phyloP scores from a whole-genome alignment of 1,140 invertebrate genomes.

The Drosophila chauvacae region DNA sequence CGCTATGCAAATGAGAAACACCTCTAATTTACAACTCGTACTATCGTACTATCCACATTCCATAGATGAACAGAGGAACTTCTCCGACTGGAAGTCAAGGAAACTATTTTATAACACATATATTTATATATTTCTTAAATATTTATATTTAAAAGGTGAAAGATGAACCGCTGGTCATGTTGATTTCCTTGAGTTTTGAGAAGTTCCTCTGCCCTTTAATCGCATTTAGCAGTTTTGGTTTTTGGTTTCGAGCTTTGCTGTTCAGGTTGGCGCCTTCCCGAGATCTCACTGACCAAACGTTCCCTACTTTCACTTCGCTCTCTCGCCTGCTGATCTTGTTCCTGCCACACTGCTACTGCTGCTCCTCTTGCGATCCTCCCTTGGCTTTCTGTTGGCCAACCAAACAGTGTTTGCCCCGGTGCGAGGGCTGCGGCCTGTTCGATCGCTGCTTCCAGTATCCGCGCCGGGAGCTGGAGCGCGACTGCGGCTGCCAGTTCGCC shows the following conservation, averaged over 20 bases:
- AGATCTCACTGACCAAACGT: slow-evolving; percentile 77
- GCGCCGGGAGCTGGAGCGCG: slow-evolving; percentile 89
- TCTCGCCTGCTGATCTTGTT: slow-evolving; percentile 57
- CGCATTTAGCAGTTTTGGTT: slow-evolving; percentile 42
- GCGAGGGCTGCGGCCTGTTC: slow-evolving; percentile 92
- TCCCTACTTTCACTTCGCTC: slow-evolving; percentile 66
- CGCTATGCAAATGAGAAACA: slow-evolving; percentile 44
- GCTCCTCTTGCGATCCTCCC: slow-evolving; percentile 16
- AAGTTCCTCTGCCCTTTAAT: slow-evolving; percentile 16
- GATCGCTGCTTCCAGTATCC: slow-evolving; percentile 93
- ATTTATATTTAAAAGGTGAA: not conserved
- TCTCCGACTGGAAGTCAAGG: not conserved
- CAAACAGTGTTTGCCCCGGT: slow-evolving; percentile 80
- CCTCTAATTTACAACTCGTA: slow-evolving; percentile 38
- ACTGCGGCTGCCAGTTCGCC: slow-evolving; percentile 94
- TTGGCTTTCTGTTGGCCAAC: slow-evolving; percentile 1
- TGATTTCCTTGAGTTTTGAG: not conserved
- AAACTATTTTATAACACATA: not conserved
- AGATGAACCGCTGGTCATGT: not conserved
- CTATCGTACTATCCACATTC: slow-evolving; percentile 36
- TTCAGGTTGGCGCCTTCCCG: slow-evolving; percentile 60
- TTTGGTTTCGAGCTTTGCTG: slow-evolving; percentile 69
- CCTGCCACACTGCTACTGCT: slow-evolving; percentile 35
- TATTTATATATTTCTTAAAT: not conserved
- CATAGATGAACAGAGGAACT: slow-evolving; percentile 19